These are phyloP conservation scores for Ophiothrix spiculata DNA, from an alignment of 35 echinoderm and acorn worm genomes.

Conservation along the genomic window DNA sequence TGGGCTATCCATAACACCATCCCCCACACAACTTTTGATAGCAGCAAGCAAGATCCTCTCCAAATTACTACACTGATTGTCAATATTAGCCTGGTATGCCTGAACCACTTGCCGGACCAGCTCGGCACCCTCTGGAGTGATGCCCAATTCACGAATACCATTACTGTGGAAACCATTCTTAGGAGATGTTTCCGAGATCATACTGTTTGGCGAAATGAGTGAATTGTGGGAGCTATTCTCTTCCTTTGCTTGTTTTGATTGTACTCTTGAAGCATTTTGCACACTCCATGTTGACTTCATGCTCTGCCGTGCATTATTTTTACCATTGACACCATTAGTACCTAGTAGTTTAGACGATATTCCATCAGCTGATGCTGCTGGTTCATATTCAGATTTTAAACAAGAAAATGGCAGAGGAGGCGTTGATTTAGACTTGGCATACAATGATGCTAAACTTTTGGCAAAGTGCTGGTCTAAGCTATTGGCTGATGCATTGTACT, in stretches of 20 bases:
- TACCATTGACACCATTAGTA: too few species aligned
- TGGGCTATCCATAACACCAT: too few species aligned
- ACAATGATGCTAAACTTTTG: not conserved
- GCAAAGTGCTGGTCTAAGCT: not conserved
- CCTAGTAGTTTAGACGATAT: too few species aligned
- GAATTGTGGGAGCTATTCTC: too few species aligned
- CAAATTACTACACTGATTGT: slow-evolving; percentile 54
- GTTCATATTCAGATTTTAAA: not conserved
- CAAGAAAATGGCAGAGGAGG: not conserved
- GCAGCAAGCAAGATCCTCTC: slow-evolving; percentile 64
- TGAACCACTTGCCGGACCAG: slow-evolving; percentile 24
- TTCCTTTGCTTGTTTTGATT: too few species aligned
- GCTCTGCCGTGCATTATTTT: too few species aligned
- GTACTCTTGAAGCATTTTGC: too few species aligned
- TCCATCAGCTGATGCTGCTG: too few species aligned
- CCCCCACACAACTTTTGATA: slow-evolving; percentile 49
- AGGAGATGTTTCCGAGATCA: too few species aligned
- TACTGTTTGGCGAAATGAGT: too few species aligned
- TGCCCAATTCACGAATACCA: not conserved
- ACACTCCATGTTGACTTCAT: too few species aligned
- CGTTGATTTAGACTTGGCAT: not conserved
- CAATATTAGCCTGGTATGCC: slow-evolving; percentile 69
- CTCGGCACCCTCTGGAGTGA: not conserved
- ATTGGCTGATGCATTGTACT: not conserved
- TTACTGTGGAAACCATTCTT: too few species aligned